Conservation (phyloP, 2,113 vertebrate species). For the Dicaeum eximium region DNA sequence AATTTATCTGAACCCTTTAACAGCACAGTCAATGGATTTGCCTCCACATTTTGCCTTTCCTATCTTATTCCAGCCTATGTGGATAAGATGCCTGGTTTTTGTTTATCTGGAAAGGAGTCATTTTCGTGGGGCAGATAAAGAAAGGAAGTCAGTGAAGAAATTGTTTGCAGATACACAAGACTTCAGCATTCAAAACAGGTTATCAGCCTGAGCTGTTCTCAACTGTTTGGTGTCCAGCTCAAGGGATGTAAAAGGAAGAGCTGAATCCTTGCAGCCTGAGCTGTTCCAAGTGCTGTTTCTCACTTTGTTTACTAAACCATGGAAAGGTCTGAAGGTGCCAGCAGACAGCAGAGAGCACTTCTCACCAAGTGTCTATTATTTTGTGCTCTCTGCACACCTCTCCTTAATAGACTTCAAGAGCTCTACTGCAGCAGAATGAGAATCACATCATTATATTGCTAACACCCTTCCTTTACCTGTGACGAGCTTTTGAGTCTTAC, state of each 20-base stretch:
- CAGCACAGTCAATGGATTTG: not conserved
- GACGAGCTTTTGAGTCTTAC: not conserved
- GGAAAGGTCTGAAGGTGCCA: not conserved
- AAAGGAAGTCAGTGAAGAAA: not conserved
- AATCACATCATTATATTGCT: not conserved
- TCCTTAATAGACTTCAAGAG: not conserved
- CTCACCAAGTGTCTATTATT: not conserved
- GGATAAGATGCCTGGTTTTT: not conserved
- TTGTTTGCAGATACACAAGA: not conserved
- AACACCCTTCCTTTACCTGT: not conserved
- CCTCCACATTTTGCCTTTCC: not conserved
- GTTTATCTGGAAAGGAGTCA: not conserved
- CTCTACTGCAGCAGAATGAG: not conserved
- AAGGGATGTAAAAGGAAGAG: not conserved
- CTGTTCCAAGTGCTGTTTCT: not conserved
- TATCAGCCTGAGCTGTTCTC: not conserved
- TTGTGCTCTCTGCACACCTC: not conserved
- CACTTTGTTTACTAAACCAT: not conserved
- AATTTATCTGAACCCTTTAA: not conserved
- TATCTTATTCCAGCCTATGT: too few relatives aligned
- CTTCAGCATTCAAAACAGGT: not conserved
- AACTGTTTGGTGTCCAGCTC: not conserved
- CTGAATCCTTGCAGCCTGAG: not conserved
- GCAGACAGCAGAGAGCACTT: not conserved
- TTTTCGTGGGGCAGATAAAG: not conserved